These are phyloP conservation scores for Dryomyza anilis DNA, from an alignment of 2,888 invertebrate genomes.

Conservation along the genomic window DNA sequence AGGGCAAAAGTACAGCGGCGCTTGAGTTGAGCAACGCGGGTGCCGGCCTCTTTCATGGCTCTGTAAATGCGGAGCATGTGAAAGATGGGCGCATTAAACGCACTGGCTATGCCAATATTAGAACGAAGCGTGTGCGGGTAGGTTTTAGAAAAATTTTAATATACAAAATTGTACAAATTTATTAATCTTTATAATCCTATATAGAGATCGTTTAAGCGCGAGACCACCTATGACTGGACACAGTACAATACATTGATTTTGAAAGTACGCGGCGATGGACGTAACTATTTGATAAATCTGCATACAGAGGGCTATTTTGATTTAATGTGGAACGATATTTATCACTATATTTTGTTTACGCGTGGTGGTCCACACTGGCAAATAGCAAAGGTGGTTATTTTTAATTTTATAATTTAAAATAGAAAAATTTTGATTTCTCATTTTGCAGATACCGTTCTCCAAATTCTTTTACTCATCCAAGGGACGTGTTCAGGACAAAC, in stretches of 20 bases:
- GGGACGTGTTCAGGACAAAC: constrained; percentile 85
- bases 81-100: constrained; percentile 79
- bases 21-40: constrained; percentile 72
- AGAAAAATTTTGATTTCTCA: not conserved
- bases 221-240: constrained; percentile 74
- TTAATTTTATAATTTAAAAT: not conserved
- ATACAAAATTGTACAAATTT: not conserved
- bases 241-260: constrained; percentile 76
- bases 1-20: constrained; percentile 75
- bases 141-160: constrained; percentile 40
- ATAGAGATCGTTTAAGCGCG: constrained; percentile 82
- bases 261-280: constrained; percentile 90
- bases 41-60: constrained; percentile 75
- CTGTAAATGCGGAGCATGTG: constrained; percentile 71
- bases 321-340: constrained; percentile 87
- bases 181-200: not conserved
- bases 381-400: constrained; percentile 70
- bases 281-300: constrained; percentile 85
- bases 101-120: constrained; percentile 83
- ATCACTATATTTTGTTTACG: constrained; percentile 85
- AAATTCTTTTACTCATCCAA: constrained; percentile 84
- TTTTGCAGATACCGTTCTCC: constrained; percentile 81
- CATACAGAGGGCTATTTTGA: constrained; percentile 78
- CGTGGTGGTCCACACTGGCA: constrained; percentile 99
- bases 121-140: constrained; percentile 71